These are phyloP conservation scores for Drosophila fuyamai DNA, from an alignment of 1,140 invertebrate species.

Conservation along the genomic window DNA sequence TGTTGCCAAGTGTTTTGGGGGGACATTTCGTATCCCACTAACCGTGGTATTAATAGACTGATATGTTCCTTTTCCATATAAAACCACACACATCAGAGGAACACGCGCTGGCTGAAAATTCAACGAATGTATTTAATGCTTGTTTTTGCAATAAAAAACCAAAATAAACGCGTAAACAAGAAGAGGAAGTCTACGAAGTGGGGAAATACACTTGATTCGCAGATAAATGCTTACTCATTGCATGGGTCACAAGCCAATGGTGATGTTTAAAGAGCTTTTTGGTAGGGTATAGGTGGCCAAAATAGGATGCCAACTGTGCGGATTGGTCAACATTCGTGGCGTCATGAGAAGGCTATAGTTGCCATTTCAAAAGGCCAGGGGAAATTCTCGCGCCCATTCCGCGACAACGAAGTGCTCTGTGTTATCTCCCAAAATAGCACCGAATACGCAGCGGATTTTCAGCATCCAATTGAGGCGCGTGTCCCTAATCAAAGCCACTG, in stretches of 20 bases:
- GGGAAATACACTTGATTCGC: slow-evolving; percentile 7
- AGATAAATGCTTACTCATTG: background rate
- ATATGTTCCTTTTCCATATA: slow-evolving; percentile 53
- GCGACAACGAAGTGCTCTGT: background rate
- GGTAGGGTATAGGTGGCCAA: slow-evolving; percentile 18
- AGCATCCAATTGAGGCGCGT: slow-evolving; percentile 54
- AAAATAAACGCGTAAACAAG: slow-evolving; percentile 55
- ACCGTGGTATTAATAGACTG: slow-evolving; percentile 26
- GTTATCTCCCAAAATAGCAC: slow-evolving; percentile 41
- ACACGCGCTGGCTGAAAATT: slow-evolving; percentile 68
- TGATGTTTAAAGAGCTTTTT: background rate
- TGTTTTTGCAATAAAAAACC: slow-evolving; percentile 61
- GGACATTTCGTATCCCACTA: slow-evolving; percentile 26
- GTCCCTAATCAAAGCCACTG: slow-evolving; percentile 44
- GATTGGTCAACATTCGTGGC: slow-evolving; percentile 29
- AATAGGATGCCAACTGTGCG: slow-evolving; percentile 28
- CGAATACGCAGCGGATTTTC: slow-evolving; percentile 31
- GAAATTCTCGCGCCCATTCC: slow-evolving; percentile 12
- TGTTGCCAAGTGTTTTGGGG: slow-evolving; percentile 63
- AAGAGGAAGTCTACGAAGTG: background rate
- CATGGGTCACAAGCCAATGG: background rate
- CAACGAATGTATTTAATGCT: slow-evolving; percentile 31
- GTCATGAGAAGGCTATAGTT: slow-evolving; percentile 38
- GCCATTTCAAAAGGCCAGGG: slow-evolving; percentile 31
- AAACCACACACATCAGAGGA: slow-evolving; percentile 24